Base-by-base conservation (phyloP, 2,113 vertebrate genomes). In the Amazona vittata region DNA sequence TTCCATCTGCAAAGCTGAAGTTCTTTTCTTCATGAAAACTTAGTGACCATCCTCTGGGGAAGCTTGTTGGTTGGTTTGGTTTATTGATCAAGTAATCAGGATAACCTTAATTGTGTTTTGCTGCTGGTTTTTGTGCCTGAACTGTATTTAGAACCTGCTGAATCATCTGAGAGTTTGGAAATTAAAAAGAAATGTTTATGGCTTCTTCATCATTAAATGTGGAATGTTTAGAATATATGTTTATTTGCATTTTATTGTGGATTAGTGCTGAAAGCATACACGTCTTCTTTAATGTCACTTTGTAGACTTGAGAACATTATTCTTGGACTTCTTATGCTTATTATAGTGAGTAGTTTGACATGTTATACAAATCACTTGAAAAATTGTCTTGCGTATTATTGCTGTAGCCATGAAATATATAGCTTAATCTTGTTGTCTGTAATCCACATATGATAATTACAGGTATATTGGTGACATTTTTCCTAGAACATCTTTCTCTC, bases 361-460 rank as follows among this genome's bases (percentile, higher is more conserved):
- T 26, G 10, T 60, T 86, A 68, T n/a, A 82, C 74, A 87, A 93
- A 95, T 86, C 50, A 49, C 57, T 87, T 95, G 73, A 96, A 84
- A 94, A 89, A 91, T 35, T 0, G 13, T 62, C 55, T 78, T 35
- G 2, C 9, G 2, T 68, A 65, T 86, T 96, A 37, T 53, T 74
- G 35, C 43, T 74, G 18, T 83, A 80, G 55, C 53, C 20, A 28
- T 89, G 86, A 93, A 86, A 93, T 83, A 68, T 8, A 35, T 55
- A 77, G 39, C 33, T 86, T 90, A 94, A 81, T 92, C 49, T 94
- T 89, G 74, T 84, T 92, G 89, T 86, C 55, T 79, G 47, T 89
- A 86, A 82, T 91, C 47, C 82, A 46, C 26, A 11, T 92, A 75
- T 69, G 69, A 92, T 89, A 93, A 90, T 96, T 96, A 41, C 28